These are phyloP conservation scores for Drosophila austrosaltans DNA, from an alignment of 2,888 invertebrate species.

Conservation along the genomic window DNA sequence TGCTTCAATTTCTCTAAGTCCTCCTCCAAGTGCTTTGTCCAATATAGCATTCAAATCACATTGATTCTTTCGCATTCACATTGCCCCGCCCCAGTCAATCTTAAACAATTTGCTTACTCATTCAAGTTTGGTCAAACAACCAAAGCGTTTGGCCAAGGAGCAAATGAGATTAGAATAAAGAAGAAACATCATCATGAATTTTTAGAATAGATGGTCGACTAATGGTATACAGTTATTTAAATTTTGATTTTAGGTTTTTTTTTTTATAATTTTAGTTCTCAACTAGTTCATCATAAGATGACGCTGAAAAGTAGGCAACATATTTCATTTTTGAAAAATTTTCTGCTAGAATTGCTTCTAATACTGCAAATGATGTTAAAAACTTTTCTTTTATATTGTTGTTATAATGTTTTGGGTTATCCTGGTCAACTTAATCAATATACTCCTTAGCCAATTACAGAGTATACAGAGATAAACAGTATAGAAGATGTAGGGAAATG, in stretches of 20 bases:
- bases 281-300: not conserved
- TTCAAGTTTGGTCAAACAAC: conserved; percentile 66
- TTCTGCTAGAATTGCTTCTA: too few relatives aligned
- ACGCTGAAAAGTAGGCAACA: conserved; percentile 1
- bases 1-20: not conserved
- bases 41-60: conserved; percentile 42
- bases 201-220: not conserved
- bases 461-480: conserved; percentile 4
- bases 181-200: conserved; percentile 3
- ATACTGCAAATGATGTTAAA: too few relatives aligned
- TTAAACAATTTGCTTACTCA: conserved; percentile 73
- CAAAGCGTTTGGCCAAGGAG: conserved; percentile 44
- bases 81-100: conserved; percentile 58
- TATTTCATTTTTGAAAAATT: not conserved
- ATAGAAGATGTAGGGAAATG: conserved; percentile 14
- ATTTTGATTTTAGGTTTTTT: too few relatives aligned
- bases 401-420: not conserved
- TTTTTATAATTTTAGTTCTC: not conserved
- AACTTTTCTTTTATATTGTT: too few relatives aligned
- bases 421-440: not conserved
- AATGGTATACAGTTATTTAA: not conserved
- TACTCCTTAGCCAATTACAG: not conserved
- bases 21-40: conserved; percentile 1
- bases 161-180: conserved; percentile 25
- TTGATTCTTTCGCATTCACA: conserved; percentile 22